These are phyloP conservation scores for Philaethria dido DNA, from an alignment of 2,888 invertebrate species.

Conservation along the genomic window DNA sequence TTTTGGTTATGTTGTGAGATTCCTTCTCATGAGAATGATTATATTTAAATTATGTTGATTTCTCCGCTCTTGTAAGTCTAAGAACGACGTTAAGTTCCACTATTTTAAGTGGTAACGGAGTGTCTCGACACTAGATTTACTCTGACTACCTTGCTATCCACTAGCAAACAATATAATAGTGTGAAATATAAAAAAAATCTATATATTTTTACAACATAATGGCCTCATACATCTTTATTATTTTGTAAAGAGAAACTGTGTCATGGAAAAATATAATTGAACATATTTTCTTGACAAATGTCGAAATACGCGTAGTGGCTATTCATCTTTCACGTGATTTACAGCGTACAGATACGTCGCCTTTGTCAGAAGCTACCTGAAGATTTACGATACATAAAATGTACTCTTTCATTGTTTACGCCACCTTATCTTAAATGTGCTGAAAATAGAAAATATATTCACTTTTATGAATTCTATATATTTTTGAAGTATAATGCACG, in stretches of 20 bases:
- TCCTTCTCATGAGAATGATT: too few species aligned
- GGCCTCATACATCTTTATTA: background rate
- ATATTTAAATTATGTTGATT: too few species aligned
- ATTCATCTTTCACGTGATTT: conserved; percentile 38
- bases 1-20: too few species aligned
- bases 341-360: conserved; percentile 29
- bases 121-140: background rate
- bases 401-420: conserved; percentile 25
- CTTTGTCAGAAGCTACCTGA: conserved; percentile 32
- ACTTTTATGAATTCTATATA: background rate
- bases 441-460: background rate
- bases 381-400: conserved; percentile 35
- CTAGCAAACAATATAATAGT: background rate
- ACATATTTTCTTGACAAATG: conserved; percentile 37
- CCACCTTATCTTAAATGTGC: background rate
- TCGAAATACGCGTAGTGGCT: conserved; percentile 28
- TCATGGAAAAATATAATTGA: conserved; percentile 27
- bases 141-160: too few species aligned
- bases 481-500: too few species aligned
- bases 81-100: too few species aligned
- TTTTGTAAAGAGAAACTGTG: background rate
- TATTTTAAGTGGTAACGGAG: too few species aligned
- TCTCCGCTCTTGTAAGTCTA: too few species aligned
- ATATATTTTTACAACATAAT: background rate
- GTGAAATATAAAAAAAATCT: background rate